Percentiles rank a stretch among this genome's conserved stretches.
phyloP scores from a whole-genome alignment of 53 echinoderm and acorn worm genomes.

The Holothuria scabra region DNA sequence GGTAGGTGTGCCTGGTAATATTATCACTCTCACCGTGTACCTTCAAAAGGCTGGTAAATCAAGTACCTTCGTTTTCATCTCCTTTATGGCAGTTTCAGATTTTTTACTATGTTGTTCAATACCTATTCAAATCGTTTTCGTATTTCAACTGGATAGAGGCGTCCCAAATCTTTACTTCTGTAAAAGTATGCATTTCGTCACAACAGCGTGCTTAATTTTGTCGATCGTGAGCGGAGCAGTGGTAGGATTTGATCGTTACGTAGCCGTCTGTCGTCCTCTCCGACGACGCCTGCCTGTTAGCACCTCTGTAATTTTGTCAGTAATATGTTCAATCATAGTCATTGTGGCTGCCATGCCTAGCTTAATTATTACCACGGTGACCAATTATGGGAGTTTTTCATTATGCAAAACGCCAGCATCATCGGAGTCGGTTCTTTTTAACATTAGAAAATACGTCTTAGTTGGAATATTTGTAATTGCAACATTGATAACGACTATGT shows the following conservation, averaged over 20 bases:
- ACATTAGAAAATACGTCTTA: background rate
- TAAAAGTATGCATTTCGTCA: background rate
- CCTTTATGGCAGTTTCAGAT: slow-evolving; percentile 11
- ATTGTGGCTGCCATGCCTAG: background rate
- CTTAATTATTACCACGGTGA: background rate
- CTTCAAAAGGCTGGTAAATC: slow-evolving; percentile 12
- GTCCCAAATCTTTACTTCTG: background rate
- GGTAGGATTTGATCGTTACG: slow-evolving; percentile 18
- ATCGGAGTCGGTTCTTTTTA: background rate
- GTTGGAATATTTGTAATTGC: background rate
- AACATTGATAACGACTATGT: background rate
- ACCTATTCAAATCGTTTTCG: background rate
- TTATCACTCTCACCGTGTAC: background rate
- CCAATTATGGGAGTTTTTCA: background rate
- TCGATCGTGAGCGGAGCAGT: background rate
- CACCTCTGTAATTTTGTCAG: background rate
- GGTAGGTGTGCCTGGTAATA: background rate
- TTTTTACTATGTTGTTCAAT: background rate
- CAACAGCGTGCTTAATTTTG: background rate
- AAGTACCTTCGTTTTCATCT: slow-evolving; percentile 16
- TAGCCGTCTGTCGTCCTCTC: slow-evolving; percentile 11
- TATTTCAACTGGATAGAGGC: background rate
- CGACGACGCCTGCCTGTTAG: background rate
- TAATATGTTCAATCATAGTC: background rate
- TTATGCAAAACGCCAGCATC: background rate